phyloP scores from a whole-genome alignment of 1,140 invertebrate species.

The Dreissena rostriformis region DNA sequence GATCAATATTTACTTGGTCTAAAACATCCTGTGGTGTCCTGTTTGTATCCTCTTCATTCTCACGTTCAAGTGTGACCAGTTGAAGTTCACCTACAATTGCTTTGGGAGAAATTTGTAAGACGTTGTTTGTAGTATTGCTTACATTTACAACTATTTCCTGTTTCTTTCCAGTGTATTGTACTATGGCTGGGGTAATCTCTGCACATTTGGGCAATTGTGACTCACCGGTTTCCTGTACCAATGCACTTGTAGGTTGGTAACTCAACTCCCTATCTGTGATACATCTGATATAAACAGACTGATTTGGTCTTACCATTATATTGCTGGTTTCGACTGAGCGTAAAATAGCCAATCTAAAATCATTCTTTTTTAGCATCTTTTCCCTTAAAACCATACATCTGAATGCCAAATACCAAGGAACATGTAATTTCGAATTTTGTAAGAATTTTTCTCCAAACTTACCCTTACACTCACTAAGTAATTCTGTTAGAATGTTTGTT shows the following conservation, averaged over 20 bases:
- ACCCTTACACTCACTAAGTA: neutral
- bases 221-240: neutral
- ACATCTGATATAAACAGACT: too few relatives aligned
- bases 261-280: neutral
- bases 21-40: neutral
- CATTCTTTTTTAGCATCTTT: too few relatives aligned
- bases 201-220: too few relatives aligned
- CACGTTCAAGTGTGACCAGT: neutral
- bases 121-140: neutral
- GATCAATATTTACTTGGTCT: constrained; percentile 10
- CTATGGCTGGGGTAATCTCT: neutral
- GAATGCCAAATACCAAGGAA: neutral
- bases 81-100: neutral
- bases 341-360: too few relatives aligned
- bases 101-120: neutral
- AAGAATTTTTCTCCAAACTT: neutral
- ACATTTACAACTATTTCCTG: neutral
- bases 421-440: neutral
- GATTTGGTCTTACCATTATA: too few relatives aligned
- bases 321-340: too few relatives aligned
- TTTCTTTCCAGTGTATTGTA: neutral
- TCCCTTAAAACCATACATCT: neutral
- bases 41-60: neutral
- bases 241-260: neutral
- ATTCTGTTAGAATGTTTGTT: neutral